These are phyloP conservation scores for Drosophila mauritiana DNA, from an alignment of 1,140 invertebrate genomes.

Conservation along the genomic window DNA sequence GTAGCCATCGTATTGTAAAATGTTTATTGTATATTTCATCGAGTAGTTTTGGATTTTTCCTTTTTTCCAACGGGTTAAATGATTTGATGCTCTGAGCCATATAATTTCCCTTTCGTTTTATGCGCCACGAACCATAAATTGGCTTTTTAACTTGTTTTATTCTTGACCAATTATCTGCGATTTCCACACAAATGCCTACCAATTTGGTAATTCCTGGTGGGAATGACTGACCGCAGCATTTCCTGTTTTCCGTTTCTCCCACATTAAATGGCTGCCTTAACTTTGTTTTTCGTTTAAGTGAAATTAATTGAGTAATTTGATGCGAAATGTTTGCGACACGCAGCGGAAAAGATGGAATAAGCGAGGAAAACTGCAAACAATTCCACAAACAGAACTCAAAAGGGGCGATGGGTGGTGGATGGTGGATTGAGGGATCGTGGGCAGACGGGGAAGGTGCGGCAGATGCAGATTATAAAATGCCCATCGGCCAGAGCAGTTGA, in stretches of 20 bases:
- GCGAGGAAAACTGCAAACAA: slow-evolving; percentile 18
- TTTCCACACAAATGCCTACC: slow-evolving; percentile 18
- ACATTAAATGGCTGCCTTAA: slow-evolving; percentile 15
- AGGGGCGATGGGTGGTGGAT: not conserved
- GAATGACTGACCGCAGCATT: slow-evolving; percentile 13
- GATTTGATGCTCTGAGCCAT: not conserved
- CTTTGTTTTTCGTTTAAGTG: slow-evolving; percentile 60
- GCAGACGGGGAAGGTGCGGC: slow-evolving; percentile 51
- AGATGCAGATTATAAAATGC: slow-evolving; percentile 73
- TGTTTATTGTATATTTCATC: no score
- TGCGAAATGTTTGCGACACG: slow-evolving; percentile 52
- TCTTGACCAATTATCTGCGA: slow-evolving; percentile 1
- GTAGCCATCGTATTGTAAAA: no score
- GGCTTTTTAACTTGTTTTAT: slow-evolving; percentile 7
- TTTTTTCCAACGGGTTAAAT: not conserved
- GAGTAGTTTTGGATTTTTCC: not conserved
- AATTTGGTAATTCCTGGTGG: slow-evolving; percentile 9
- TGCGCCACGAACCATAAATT: slow-evolving; percentile 13
- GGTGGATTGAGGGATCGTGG: not conserved
- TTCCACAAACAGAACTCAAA: slow-evolving; percentile 30
- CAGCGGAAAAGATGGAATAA: slow-evolving; percentile 33
- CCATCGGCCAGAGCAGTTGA: slow-evolving; percentile 38
- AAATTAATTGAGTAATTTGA: slow-evolving; percentile 82
- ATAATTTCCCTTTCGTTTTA: slow-evolving; percentile 2
- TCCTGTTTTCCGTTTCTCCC: slow-evolving; percentile 1